A percentile compares a stretch with the other conserved stretches of the same genome.
phyloP scores from a whole-genome alignment of 2,888 invertebrate species.

The Lithophane ornitopus region DNA sequence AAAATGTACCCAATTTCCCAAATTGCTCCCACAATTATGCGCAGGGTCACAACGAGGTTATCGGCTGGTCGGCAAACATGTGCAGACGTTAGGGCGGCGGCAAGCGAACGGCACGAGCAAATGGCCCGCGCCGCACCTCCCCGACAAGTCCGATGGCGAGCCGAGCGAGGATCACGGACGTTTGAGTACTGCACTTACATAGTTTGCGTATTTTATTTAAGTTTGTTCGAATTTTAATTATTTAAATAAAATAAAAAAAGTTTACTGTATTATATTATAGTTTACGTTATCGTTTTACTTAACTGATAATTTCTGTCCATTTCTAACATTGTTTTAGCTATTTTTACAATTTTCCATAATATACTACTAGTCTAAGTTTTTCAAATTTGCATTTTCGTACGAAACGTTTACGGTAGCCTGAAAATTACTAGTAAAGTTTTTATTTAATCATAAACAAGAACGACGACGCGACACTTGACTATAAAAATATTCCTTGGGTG shows the following conservation, averaged over 20 bases:
- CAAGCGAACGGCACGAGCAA: slow-evolving; percentile 31
- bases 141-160: slow-evolving; percentile 17
- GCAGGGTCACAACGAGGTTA: slow-evolving; percentile 61
- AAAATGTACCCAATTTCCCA: slow-evolving; percentile 35
- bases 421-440: slow-evolving; percentile 28
- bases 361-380: no score
- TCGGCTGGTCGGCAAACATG: slow-evolving; percentile 63
- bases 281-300: no score
- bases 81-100: slow-evolving; percentile 65
- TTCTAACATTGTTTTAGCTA: not conserved
- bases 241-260: not conserved
- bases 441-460: slow-evolving; percentile 29
- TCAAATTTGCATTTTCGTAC: not conserved
- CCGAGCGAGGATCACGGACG: slow-evolving; percentile 48
- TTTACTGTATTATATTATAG: not conserved
- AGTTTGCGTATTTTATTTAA: slow-evolving; percentile 14
- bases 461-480: slow-evolving; percentile 2
- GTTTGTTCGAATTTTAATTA: not conserved
- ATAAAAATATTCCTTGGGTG: slow-evolving; percentile 30
- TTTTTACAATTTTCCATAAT: not conserved
- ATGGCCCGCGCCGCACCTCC: slow-evolving; percentile 53
- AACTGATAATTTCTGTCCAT: not conserved
- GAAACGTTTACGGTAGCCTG: not conserved
- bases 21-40: slow-evolving; percentile 61
- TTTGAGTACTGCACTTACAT: slow-evolving; percentile 39